phyloP scores from a whole-genome alignment of 2,797 vertebrate species.

The Danio albolineatus region DNA sequence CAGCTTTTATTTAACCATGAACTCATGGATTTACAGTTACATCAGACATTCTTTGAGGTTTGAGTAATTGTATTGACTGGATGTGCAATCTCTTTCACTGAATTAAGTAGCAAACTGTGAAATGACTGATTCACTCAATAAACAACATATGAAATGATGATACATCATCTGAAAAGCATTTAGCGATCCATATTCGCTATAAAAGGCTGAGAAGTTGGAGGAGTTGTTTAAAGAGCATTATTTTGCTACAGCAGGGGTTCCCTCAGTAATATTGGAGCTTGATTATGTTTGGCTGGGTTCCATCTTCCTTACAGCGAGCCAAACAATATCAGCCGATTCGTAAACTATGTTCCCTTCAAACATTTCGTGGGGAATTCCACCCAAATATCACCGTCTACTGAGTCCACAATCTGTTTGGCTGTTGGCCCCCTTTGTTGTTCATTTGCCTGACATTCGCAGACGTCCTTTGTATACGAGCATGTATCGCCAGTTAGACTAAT shows the following conservation, averaged over 20 bases:
- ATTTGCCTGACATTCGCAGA: conserved; percentile 25
- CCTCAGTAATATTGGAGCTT: conserved; percentile 62
- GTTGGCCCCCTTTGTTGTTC: conserved; percentile 12
- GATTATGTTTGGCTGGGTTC: conserved; percentile 76
- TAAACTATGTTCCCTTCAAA: conserved; percentile 76
- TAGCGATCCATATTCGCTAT: conserved; percentile 33
- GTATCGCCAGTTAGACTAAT: conserved; percentile 61
- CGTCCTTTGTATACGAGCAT: conserved; percentile 45
- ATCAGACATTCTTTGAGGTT: conserved; percentile 25
- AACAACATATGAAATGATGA: conserved; percentile 51
- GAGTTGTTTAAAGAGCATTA: conserved; percentile 47
- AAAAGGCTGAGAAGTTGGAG: conserved; percentile 38
- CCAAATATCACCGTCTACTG: background rate
- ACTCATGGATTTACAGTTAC: conserved; percentile 33
- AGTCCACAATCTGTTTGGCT: conserved; percentile 14
- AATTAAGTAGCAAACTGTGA: conserved; percentile 51
- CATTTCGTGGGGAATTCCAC: conserved; percentile 47
- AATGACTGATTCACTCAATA: conserved; percentile 51
- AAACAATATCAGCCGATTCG: conserved; percentile 75
- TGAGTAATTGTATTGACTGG: conserved; percentile 42
- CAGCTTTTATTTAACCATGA: conserved; percentile 32
- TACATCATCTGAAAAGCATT: conserved; percentile 44
- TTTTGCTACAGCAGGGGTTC: conserved; percentile 52
- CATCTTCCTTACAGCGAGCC: conserved; percentile 74
- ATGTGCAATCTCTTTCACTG: conserved; percentile 23